Base-by-base conservation (phyloP, 2,888 invertebrate genomes). In the Troides oblongomaculatus region DNA sequence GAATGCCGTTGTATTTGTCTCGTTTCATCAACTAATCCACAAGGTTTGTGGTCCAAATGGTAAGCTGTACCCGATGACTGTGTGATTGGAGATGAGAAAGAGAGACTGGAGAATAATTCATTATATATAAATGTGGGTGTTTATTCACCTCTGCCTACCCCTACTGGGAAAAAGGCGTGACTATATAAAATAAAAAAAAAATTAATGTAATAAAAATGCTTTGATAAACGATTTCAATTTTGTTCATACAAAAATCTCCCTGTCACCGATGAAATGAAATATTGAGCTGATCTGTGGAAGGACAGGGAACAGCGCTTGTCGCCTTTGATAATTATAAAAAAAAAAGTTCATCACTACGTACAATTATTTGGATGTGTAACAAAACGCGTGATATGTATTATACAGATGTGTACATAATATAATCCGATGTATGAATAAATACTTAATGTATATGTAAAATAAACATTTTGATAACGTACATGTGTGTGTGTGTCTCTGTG, bases 331-430 rank as follows among this genome's bases (percentile, higher is more conserved):
- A 39, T 60, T 59, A 25, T 17, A 59, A 59, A 17, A 25, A 59
- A 59, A 59, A 57, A 57, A 7, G 18, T 18, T 17, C 7, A 56
- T n/a, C 5, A 17, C 6, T 53, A 21, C 57, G 21, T 23, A n/a
- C 57, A 57, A 18, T 57, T 23, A 23, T 57, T 6, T 23, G 57
- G n/a, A 21, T 8, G 5, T 17, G 50, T 21, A 5, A 6, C 21
- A 21, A 21, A 57, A 18, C 18, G 57, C 57, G 57, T 21, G 21
- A 30, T 59, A 30, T 59, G 10, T 30, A 59, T 59, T 59, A 59
- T 36, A 39, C 39, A 50, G 18, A 39, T 30, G 30, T 64, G 14
- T 14, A 64, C 30, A 25, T 64, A 64, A 64, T n/a, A 36, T 30
- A 25, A 25, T 23, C 59, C 25, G 30, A 59, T 59, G 25, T 23